phyloP scores from a whole-genome alignment of 2,797 vertebrate species.

The Phalanger gymnotis region DNA sequence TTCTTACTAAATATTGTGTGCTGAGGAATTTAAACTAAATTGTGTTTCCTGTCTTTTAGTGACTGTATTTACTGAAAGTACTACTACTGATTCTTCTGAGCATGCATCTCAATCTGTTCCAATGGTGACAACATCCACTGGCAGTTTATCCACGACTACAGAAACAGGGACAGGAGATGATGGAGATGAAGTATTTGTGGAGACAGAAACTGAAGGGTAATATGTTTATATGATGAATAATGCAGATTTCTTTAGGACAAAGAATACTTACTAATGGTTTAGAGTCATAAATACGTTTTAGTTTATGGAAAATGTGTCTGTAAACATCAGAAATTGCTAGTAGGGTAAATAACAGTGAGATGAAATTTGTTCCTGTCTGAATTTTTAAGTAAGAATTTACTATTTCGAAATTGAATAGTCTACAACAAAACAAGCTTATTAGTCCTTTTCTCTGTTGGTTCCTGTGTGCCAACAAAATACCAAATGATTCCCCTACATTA shows the following conservation, averaged over 20 bases:
- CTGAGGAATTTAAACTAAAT: constrained; percentile 22
- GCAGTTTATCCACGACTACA: constrained; percentile 86
- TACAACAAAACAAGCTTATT: not conserved
- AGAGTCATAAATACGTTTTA: constrained; percentile 32
- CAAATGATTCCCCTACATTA: not conserved
- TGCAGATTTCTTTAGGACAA: not conserved
- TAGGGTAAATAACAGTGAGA: not conserved
- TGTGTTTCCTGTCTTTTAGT: constrained; percentile 78
- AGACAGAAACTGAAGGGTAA: constrained; percentile 94
- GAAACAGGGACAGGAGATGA: constrained; percentile 89
- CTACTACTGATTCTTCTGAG: constrained; percentile 90
- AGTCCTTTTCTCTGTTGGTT: not conserved
- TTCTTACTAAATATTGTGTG: constrained; percentile 1
- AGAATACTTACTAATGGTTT: constrained; percentile 16
- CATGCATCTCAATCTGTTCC: constrained; percentile 96
- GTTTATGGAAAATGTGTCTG: not conserved
- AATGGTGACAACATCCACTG: constrained; percentile 96
- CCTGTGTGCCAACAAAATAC: not conserved
- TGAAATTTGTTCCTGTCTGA: not conserved
- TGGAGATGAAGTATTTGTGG: constrained; percentile 92
- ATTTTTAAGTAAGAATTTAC: not conserved
- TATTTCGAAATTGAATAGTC: not conserved
- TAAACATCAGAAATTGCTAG: not conserved
- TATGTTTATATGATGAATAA: constrained; percentile 1
- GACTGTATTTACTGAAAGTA: constrained; percentile 90